Evolutionary conservation across 2,888 invertebrate genomes (phyloP), one percentile per base, ranked within the genome.

Genomic region (Thereva unica): DNA sequence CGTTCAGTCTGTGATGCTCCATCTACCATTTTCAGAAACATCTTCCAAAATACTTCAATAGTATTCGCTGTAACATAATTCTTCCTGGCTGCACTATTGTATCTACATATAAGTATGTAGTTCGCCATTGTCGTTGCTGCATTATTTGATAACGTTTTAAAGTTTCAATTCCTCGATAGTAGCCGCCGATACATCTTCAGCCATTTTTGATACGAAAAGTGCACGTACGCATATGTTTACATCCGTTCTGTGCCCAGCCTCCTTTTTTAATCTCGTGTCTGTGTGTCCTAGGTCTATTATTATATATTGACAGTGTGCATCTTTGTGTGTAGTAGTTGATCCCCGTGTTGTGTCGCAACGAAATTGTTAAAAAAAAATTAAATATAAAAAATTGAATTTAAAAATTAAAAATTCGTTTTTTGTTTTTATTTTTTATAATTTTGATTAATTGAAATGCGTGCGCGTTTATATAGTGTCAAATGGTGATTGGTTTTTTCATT

Each of bases 141-240:
- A 23, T 23, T 23, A 23, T 23, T 23, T 23, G 23, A 23, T 23
- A 23, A 23, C 23, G 23, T 23, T 23, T 59, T 44, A 47, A 23
- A 47, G 45, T 47, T 47, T 47, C n/a, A 59, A 59, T 37, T 59
- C 37, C 10, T 34, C 37, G 37, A 35, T 12, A 47, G 37, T 44
- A 47, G 37, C 7, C 57, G 45, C 35, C 37, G 38, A 47, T 6
- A 5, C 23, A 50, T 10, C 35, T 61, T 61, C 61, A 61, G 61
- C 61, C 61, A 61, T 61, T 61, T 61, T 61, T 61, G 40, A 49
- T 61, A 49, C 23, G 23, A 23, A 42, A 50, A 50, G 10, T 61
- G 61, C 61, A 61, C 50, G 57, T 47, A 59, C 57, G 61, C 61
- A 61, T 61, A 61, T 61, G 61, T 61, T 61, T 61, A 61, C 61